A percentile compares a stretch with the other conserved stretches of the same genome.
phyloP scores from a whole-genome alignment of 2,797 vertebrate genomes.

The Okamejei kenojei region DNA sequence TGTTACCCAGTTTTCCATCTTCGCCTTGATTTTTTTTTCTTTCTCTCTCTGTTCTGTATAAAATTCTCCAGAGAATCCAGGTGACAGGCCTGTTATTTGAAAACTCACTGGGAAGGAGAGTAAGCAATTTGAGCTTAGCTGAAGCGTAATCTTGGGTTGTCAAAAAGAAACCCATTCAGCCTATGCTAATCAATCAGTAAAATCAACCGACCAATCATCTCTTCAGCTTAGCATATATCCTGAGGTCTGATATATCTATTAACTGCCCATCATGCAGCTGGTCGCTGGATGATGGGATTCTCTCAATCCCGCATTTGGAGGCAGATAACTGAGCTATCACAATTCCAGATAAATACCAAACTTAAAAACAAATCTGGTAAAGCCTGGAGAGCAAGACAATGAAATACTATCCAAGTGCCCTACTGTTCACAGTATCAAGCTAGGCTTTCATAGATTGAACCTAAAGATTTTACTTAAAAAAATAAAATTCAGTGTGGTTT shows the following conservation, averaged over 20 bases:
- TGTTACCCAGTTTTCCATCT: constrained; percentile 57
- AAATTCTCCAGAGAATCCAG: constrained; percentile 86
- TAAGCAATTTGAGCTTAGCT: constrained; percentile 85
- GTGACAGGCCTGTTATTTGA: constrained; percentile 98
- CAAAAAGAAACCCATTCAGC: constrained; percentile 84
- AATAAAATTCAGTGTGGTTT: neutral
- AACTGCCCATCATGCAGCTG: constrained; percentile 81
- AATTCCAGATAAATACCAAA: constrained; percentile 90
- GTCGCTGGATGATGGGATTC: constrained; percentile 77
- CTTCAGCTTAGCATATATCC: constrained; percentile 87
- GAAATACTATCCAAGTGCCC: constrained; percentile 54
- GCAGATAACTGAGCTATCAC: constrained; percentile 93
- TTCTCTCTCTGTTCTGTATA: constrained; percentile 93
- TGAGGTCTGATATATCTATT: constrained; percentile 96
- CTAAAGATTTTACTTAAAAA: neutral
- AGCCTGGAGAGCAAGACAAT: constrained; percentile 78
- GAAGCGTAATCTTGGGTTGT: constrained; percentile 97
- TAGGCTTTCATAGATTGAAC: neutral
- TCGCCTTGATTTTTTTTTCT: constrained; percentile 51
- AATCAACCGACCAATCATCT: constrained; percentile 82
- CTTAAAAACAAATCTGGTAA: constrained; percentile 59
- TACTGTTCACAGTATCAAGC: neutral
- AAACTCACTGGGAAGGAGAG: constrained; percentile 79
- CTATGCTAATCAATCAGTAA: constrained; percentile 97
- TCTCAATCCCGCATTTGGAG: constrained; percentile 84